phyloP scores from a whole-genome alignment of 2,113 vertebrate genomes.

The Xenopus laevis region DNA sequence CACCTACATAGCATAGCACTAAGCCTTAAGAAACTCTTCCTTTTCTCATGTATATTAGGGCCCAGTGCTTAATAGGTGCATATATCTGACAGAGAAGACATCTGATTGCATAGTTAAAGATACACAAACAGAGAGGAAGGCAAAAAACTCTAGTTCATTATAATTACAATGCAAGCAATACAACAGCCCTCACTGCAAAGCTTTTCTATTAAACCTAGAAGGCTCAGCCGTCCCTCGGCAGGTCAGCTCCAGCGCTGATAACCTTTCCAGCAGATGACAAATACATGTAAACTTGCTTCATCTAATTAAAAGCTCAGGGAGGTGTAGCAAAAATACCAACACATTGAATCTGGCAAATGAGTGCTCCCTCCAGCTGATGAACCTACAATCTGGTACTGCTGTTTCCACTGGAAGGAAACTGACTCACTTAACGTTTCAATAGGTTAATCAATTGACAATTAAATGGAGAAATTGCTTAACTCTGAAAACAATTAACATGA shows the following conservation, averaged over 20 bases:
- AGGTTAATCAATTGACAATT: conserved; percentile 86
- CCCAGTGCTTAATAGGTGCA: conserved; percentile 64
- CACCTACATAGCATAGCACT: conserved; percentile 53
- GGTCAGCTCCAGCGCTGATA: conserved; percentile 72
- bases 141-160: conserved; percentile 70
- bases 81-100: conserved; percentile 65
- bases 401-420: conserved; percentile 80
- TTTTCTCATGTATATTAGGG: conserved; percentile 67
- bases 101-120: conserved; percentile 59
- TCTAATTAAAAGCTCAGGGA: conserved; percentile 78
- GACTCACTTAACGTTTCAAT: conserved; percentile 88
- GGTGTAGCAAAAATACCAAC: conserved; percentile 69
- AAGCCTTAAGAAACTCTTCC: conserved; percentile 66
- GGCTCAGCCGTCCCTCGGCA: conserved; percentile 65
- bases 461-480: conserved; percentile 83
- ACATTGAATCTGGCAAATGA: conserved; percentile 63
- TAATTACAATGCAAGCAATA: conserved; percentile 75
- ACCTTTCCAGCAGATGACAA: conserved; percentile 71
- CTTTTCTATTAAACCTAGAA: conserved; percentile 67
- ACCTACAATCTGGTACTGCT: conserved; percentile 63
- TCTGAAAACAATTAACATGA: conserved; percentile 80
- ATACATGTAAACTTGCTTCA: conserved; percentile 72
- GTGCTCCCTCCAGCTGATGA: conserved; percentile 64
- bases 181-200: conserved; percentile 68
- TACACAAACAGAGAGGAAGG: conserved; percentile 58